phyloP scores from a whole-genome alignment of 2,797 vertebrate genomes.

The Ctenopoma kingsleyae region DNA sequence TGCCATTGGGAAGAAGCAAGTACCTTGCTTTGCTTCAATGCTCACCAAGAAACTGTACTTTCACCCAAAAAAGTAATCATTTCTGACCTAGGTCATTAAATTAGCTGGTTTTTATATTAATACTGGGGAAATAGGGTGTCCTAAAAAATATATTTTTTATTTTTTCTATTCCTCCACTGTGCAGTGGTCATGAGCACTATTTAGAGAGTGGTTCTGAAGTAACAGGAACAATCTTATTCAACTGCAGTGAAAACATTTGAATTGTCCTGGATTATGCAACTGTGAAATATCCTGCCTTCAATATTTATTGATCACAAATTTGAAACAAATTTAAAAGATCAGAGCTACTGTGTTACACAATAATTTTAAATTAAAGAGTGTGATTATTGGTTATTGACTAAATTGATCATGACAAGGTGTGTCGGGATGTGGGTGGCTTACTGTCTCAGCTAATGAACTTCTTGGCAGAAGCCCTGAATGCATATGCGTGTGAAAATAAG shows the following conservation, averaged over 20 bases:
- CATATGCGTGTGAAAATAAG: too few species aligned
- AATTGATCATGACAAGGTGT: too few species aligned
- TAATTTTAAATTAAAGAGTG: too few species aligned
- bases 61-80: constrained; percentile 80
- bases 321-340: too few species aligned
- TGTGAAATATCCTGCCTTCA: too few species aligned
- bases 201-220: constrained; percentile 12
- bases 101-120: constrained; percentile 1
- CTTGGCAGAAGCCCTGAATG: too few species aligned
- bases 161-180: constrained; percentile 1
- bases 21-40: constrained; percentile 98
- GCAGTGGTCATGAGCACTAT: background rate
- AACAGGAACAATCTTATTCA: constrained; percentile 21
- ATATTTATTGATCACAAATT: too few species aligned
- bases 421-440: too few species aligned
- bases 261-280: background rate
- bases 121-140: background rate
- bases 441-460: too few species aligned
- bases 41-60: constrained; percentile 96
- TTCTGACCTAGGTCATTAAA: constrained; percentile 1
- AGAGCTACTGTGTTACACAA: too few species aligned
- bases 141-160: background rate
- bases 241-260: background rate
- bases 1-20: constrained; percentile 94
- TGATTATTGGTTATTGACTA: too few species aligned